phyloP scores from a whole-genome alignment of 2,113 vertebrate species.

The Tylochromis polylepis region DNA sequence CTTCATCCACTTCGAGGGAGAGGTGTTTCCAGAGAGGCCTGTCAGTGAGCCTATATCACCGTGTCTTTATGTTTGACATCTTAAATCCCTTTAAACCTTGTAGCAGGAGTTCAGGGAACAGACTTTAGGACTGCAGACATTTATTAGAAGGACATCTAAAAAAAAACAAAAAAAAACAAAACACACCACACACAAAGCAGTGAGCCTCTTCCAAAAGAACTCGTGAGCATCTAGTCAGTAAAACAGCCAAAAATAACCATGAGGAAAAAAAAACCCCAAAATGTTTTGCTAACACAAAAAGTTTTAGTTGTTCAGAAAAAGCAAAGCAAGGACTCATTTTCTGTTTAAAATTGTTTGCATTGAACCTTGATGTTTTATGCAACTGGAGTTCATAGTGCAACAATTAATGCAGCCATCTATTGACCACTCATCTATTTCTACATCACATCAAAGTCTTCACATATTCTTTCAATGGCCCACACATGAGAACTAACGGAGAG shows the following conservation, averaged over 20 bases:
- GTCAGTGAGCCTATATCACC: background rate
- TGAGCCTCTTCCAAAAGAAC: background rate
- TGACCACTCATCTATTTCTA: background rate
- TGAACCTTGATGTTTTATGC: background rate
- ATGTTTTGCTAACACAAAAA: constrained; percentile 16
- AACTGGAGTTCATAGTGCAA: constrained; percentile 50
- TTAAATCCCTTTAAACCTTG: constrained; percentile 6
- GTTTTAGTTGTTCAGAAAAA: background rate
- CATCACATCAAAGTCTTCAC: background rate
- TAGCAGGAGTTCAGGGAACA: constrained; percentile 1
- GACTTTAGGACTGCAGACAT: constrained; percentile 15
- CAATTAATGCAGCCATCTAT: background rate
- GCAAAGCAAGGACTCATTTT: background rate
- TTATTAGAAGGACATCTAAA: constrained; percentile 47
- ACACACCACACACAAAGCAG: too few relatives aligned
- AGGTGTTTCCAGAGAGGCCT: background rate
- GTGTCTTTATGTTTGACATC: constrained; percentile 11
- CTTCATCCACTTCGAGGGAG: constrained; percentile 3
- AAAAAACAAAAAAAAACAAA: too few relatives aligned
- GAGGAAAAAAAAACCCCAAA: constrained; percentile 2
- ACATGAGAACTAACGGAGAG: background rate
- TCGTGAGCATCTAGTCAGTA: constrained; percentile 8
- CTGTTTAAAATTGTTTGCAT: background rate
- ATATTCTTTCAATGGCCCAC: background rate
- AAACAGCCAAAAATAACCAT: constrained; percentile 2